phyloP scores from a whole-genome alignment of 2,888 invertebrate species.

The Crioceris asparagi region DNA sequence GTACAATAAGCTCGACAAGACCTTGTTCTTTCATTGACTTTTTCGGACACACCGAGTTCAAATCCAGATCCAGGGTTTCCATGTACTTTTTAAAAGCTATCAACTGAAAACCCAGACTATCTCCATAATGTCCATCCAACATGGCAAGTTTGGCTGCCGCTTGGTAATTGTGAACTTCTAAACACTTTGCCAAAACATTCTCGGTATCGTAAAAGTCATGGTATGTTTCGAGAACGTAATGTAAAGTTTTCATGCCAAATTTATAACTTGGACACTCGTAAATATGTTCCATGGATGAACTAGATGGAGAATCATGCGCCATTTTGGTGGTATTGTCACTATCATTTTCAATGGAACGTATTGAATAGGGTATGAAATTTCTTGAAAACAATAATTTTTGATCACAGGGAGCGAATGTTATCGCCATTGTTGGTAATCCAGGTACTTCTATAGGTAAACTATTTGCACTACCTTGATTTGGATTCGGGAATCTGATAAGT shows the following conservation, averaged over 20 bases:
- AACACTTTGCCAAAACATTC: conserved; percentile 31
- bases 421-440: conserved; percentile 35
- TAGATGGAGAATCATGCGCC: no score
- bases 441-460: conserved; percentile 35
- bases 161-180: conserved; percentile 33
- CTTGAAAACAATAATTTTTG: conserved; percentile 27
- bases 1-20: conserved; percentile 25
- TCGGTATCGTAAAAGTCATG: conserved; percentile 36
- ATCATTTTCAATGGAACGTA: conserved; percentile 24
- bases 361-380: conserved; percentile 23
- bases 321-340: no score
- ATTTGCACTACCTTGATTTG: conserved; percentile 28
- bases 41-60: conserved; percentile 25
- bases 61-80: conserved; percentile 26
- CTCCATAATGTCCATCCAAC: conserved; percentile 35
- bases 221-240: conserved; percentile 34
- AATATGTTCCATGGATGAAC: conserved; percentile 16
- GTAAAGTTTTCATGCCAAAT: conserved; percentile 33
- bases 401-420: conserved; percentile 33
- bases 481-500: conserved; percentile 55
- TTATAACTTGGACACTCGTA: conserved; percentile 21
- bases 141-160: conserved; percentile 37
- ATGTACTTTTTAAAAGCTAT: conserved; percentile 34
- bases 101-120: conserved; percentile 36
- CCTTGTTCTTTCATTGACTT: conserved; percentile 21